Percentiles rank a stretch among this genome's conserved stretches.
Conservation (phyloP, 2,888 invertebrate genomes). For the Orthonychiurus folsomi region DNA sequence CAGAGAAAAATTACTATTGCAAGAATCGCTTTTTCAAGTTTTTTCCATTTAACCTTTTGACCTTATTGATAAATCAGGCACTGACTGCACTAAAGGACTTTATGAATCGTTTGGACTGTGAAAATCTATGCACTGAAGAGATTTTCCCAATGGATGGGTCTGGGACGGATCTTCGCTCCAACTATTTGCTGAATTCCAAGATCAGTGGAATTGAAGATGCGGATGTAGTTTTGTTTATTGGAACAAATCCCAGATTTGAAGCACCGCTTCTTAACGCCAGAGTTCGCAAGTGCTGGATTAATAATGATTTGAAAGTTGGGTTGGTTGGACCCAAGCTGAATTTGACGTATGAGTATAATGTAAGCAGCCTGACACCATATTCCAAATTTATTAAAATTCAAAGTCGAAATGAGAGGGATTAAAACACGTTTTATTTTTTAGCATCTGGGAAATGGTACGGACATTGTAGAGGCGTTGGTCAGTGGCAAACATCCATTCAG, state of each 20-base stretch:
- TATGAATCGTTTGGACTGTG: slow-evolving; percentile 75
- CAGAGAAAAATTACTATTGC: no score
- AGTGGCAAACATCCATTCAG: slow-evolving; percentile 61
- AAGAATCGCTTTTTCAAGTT: slow-evolving; percentile 5
- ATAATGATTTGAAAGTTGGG: slow-evolving; percentile 78
- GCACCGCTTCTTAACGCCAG: slow-evolving; percentile 93
- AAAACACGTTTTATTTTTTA: slow-evolving; percentile 43
- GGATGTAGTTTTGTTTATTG: slow-evolving; percentile 82
- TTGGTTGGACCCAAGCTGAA: slow-evolving; percentile 84
- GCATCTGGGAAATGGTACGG: slow-evolving; percentile 75
- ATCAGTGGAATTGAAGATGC: slow-evolving; percentile 88
- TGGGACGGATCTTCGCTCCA: slow-evolving; percentile 79
- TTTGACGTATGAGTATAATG: slow-evolving; percentile 81
- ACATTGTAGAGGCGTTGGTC: slow-evolving; percentile 63
- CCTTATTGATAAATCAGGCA: no score
- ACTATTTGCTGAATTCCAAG: slow-evolving; percentile 81
- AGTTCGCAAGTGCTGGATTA: slow-evolving; percentile 88
- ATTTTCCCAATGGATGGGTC: slow-evolving; percentile 70
- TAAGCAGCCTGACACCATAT: slow-evolving; percentile 42
- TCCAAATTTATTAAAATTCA: not conserved
- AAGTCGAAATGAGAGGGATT: not conserved
- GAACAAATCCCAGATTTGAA: slow-evolving; percentile 94
- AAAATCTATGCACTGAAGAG: slow-evolving; percentile 81
- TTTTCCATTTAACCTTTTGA: no score
- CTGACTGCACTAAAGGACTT: slow-evolving; percentile 87